Evolutionary conservation across 2,888 invertebrate genomes (phyloP), one percentile per base, ranked within the genome.

Genomic region (Tridacna gigas): DNA sequence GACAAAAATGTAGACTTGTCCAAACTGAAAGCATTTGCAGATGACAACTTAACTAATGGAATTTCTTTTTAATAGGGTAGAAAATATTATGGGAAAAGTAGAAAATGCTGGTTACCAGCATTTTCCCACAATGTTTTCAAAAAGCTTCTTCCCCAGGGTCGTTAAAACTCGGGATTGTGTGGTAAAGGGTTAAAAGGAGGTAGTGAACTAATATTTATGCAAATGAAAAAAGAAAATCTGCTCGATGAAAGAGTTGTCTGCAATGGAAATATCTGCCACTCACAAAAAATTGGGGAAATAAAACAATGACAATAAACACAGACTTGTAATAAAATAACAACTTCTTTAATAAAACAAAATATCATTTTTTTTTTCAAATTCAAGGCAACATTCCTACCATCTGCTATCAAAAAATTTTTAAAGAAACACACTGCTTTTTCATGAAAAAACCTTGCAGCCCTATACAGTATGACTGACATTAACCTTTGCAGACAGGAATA

Each of bases 311-410:
- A 76, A 76, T 25, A 74, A 74, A 48, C 51, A 63, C 61, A 47
- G 18, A 51, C 2, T 37, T 69, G n/a, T 75, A 82, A 60, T 74
- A 82, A 82, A 82, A 82, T 82, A 82, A 82, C 79, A 69, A 51
- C 45, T 65, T 76, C 76, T 82, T 82, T 82, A 79, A 82, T 20
- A 79, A 76, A 75, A 22, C 74, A 22, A 63, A 63, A 63, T 63
- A 63, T 63, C 63, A 63, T 63, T 18, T 66, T 26, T 20, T n/a
- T 18, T 66, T 7, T 69, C 60, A 79, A 75, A 37, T 37, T 37
- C 37, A 37, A 37, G 37, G 37, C 37, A 37, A 37, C 37, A 37
- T 4, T 37, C 37, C 37, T 37, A 37, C 2, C 37, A 2, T 37
- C 37, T 37, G 37, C 7, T 37, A 4, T 37, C 7, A 37, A 7